Evolutionary conservation across 92 coral and sea anemone species (phyloP), one percentile per base, ranked within the genome.

Genomic region (Palythoa grandiflora): DNA sequence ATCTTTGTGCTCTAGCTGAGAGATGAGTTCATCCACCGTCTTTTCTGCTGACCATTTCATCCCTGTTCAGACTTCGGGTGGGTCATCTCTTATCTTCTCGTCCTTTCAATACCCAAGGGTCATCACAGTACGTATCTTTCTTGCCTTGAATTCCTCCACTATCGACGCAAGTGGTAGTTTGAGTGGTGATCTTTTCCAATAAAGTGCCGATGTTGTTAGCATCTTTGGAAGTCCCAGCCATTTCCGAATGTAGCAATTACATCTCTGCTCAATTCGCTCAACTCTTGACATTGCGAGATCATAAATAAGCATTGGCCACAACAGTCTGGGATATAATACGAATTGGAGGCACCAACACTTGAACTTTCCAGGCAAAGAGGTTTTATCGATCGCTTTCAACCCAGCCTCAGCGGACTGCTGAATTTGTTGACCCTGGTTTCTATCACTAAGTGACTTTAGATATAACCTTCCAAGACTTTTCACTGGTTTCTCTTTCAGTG

Each of bases 231-330:
- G 55, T 10, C 84, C 89, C 55, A 86, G 83, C 89, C 83, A 86
- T 73, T 86, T 84, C 28, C 73, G 77, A n/a, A 81, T 81, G 66
- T 21, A 57, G 17, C 21, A 21, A 36, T 72, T 81, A 14, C 86
- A 81, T 52, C 73, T 81, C 21, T 81, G 86, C 51, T 59, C 73
- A 20, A 81, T 81, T 66, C 77, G n/a, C 73, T 57, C 77, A 3
- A 81, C 86, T 40, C 40, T 52, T 54, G 86, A 12, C 15, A 40
- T 12, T n/a, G 84, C 89, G 44, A 75, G 83, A 55, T 86, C 84
- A 39, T 86, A 86, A 79, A 61, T 81, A 83, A 85, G 73, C 38
- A 85, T 68, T 36, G 83, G 89, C 89, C 83, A 74, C 71, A 50
- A 71, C 48, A 85, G 81, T 52, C 83, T 76, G 72, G 89, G 89